Base-by-base conservation (phyloP, 2,797 vertebrate genomes). In the Scyliorhinus canicula region DNA sequence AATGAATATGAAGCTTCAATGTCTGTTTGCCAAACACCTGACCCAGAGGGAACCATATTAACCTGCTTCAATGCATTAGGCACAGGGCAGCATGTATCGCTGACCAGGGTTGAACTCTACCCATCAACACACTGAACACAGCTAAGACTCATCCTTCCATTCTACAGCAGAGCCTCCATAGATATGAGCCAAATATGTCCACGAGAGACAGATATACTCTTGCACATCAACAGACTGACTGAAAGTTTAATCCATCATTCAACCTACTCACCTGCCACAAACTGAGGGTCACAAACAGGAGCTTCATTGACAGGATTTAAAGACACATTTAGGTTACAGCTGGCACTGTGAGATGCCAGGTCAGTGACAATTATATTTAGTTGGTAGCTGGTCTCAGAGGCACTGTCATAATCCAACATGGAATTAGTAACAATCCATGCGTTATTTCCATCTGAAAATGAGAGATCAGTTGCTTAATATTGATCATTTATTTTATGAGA, bases 241-340 rank as follows among this genome's bases (percentile, higher is more conserved):
- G 55, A 55, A 11, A 35, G 52, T 52, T 31, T 90, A 90, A 35
- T 35, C 21, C 57, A 60, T 6, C 40, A n/a, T 16, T 57, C 55
- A 57, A 4, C 35, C n/a, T n/a, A 60, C 86, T 93, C 24, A 93
- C 90, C 90, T 28, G 90, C 60, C 31, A 67, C 57, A 93, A 93
- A 67, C n/a, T 44, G 57, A 44, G 60, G 57, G 24, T 93, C 90
- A 67, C 90, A 93, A 67, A 65, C n/a, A 67, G 90, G 90, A 93
- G n/a, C 63, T 93, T 93, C 90, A 67, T 67, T 93, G 11, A 93
- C 60, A 65, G 90, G 60, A 67, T 44, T 93, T 67, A 93, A 47
- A 44, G 60, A 65, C 19, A 93, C 40, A 26, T 11, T 47, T 60
- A 93, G 21, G 3, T 28, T 93, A 40, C 90, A 93, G 24, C 3